phyloP scores from a whole-genome alignment of 2,797 vertebrate genomes.

The Lutjanus campechanus region DNA sequence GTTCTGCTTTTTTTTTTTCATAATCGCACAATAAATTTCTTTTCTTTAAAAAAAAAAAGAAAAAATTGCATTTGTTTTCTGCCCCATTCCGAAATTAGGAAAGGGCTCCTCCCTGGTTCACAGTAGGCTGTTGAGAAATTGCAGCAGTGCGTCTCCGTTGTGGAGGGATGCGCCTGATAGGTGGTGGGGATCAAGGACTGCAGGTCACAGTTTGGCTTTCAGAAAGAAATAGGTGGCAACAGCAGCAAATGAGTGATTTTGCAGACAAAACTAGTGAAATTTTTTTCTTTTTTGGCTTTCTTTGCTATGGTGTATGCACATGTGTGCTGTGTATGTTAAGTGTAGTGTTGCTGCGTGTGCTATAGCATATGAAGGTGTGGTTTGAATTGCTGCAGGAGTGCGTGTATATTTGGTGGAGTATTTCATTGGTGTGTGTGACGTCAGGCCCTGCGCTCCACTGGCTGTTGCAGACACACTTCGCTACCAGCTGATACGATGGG shows the following conservation, averaged over 20 bases:
- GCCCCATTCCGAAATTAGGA: constrained; percentile 43
- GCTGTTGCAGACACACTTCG: constrained; percentile 97
- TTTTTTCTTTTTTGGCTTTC: constrained; percentile 62
- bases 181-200: constrained; percentile 34
- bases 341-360: constrained; percentile 61
- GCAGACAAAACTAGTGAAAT: constrained; percentile 54
- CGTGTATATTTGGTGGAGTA: constrained; percentile 57
- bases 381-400: constrained; percentile 38
- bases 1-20: constrained; percentile 27
- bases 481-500: constrained; percentile 98
- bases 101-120: constrained; percentile 75
- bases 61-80: constrained; percentile 67
- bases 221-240: constrained; percentile 61
- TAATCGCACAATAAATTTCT: constrained; percentile 35
- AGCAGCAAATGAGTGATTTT: constrained; percentile 75
- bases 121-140: constrained; percentile 69
- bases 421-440: constrained; percentile 44
- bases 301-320: constrained; percentile 37
- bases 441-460: constrained; percentile 93
- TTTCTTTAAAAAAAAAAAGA: constrained; percentile 2
- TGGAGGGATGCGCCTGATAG: constrained; percentile 54
- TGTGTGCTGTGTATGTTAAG: constrained; percentile 13
- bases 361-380: constrained; percentile 23
- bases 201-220: constrained; percentile 73
- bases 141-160: constrained; percentile 69